phyloP scores from a whole-genome alignment of 2,113 vertebrate genomes.

The Macquaria australasica region DNA sequence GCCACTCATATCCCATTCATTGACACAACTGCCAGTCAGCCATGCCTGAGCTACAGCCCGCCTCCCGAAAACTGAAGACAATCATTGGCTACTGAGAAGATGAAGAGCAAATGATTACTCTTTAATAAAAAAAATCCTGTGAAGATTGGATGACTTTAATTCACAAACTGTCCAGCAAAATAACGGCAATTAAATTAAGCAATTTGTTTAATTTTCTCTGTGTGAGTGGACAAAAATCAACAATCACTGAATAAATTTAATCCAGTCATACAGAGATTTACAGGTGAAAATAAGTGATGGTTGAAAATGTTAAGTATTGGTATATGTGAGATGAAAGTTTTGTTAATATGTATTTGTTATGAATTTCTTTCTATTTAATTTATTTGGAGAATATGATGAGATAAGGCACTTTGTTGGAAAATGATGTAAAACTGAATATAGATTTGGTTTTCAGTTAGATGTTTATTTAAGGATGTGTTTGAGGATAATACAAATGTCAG shows the following conservation, averaged over 20 bases:
- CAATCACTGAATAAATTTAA: slow-evolving; percentile 32
- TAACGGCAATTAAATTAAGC: slow-evolving; percentile 17
- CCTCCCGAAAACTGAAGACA: slow-evolving; percentile 3
- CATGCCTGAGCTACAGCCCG: slow-evolving; percentile 69
- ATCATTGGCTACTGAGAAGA: slow-evolving; percentile 36
- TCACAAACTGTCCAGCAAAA: slow-evolving; percentile 6
- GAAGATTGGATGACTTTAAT: slow-evolving; percentile 29
- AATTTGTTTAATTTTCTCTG: slow-evolving; percentile 16
- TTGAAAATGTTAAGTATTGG: slow-evolving; percentile 28
- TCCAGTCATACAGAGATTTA: slow-evolving; percentile 21
- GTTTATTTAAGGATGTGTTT: slow-evolving; percentile 26
- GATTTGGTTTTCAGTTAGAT: slow-evolving; percentile 39
- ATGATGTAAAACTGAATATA: slow-evolving; percentile 36
- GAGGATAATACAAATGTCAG: neutral
- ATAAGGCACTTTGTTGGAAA: slow-evolving; percentile 81
- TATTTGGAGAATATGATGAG: slow-evolving; percentile 78
- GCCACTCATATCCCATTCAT: slow-evolving; percentile 79
- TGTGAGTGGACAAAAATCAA: slow-evolving; percentile 8
- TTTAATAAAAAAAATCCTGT: neutral
- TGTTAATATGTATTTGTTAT: slow-evolving; percentile 76
- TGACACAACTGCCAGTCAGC: slow-evolving; percentile 81
- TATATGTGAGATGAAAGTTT: slow-evolving; percentile 60
- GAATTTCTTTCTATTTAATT: slow-evolving; percentile 79
- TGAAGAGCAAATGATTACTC: neutral
- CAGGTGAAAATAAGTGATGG: neutral